Evolutionary conservation across 2,888 invertebrate genomes (phyloP), one percentile per base, ranked within the genome.

Genomic region (Melieria picta): DNA sequence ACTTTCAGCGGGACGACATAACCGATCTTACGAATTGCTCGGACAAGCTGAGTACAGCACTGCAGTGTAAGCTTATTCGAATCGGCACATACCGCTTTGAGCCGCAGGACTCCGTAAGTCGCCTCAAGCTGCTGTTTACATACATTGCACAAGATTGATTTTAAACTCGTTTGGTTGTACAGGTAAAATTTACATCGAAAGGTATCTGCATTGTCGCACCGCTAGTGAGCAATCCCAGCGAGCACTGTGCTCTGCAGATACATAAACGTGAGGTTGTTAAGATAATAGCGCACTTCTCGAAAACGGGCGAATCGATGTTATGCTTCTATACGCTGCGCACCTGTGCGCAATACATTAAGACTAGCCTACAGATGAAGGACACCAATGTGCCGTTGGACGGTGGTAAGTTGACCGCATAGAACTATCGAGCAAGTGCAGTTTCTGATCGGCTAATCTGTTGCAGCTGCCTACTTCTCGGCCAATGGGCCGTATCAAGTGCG

Each of bases 51-150:
- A 88, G 88, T 67, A 90, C 90, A n/a, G 86, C 89, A 62, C 81
- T 94, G 10, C 86, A 88, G 16, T 95, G 95, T 85, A 90, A 94
- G 77, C 93, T 93, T 30, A 91, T 96, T 70, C 89, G 96, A 76
- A 92, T 97, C 83, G 96, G 97, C 55, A 94, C 95, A 13, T 94
- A 94, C 84, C 92, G 93, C 88, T 93, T 92, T 81, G 89, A 91
- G 77, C 93, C 94, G 45, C 89, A 89, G 73, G 93, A 94, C 83
- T 90, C 91, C 86, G 92, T 95, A 85, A 83, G 89, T 74, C 30
- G 4, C 11, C 16, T 9, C 5, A 11, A 57, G 47, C 47, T 62
- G 43, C 46, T 60, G 13, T 68, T 4, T 13, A 7, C n/a, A 61
- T 30, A 30, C 9, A 11, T 4, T n/a, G 7, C 3, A 42, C 7